Evolutionary conservation across 1,140 invertebrate genomes (phyloP).

Genomic region (Cydia fagiglandana): DNA sequence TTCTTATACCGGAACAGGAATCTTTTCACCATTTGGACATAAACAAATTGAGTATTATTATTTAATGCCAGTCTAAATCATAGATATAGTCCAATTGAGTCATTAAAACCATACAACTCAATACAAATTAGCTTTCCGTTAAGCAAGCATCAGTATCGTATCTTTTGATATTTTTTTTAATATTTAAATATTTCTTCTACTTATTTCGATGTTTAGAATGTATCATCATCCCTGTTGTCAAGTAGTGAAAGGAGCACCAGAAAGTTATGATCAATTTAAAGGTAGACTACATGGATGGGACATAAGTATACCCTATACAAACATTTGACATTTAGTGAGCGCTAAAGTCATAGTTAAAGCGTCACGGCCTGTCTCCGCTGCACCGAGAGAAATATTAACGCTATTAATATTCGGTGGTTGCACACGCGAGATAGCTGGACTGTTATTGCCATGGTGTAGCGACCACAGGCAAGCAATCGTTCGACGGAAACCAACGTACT

Average conservation of each 20-base stretch:
- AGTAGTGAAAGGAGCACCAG: neutral
- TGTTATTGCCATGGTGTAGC: neutral
- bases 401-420: slow-evolving; percentile 71
- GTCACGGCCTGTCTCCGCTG: slow-evolving; percentile 61
- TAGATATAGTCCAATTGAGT: too few relatives aligned
- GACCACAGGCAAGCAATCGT: neutral
- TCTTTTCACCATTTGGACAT: too few relatives aligned
- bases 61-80: too few relatives aligned
- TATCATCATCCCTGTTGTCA: neutral
- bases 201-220: neutral
- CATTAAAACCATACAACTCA: too few relatives aligned
- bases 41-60: too few relatives aligned
- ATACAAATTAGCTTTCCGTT: too few relatives aligned
- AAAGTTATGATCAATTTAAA: neutral
- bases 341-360: slow-evolving; percentile 46
- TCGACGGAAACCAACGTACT: neutral
- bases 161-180: neutral
- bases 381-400: slow-evolving; percentile 66
- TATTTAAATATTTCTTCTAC: neutral
- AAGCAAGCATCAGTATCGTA: neutral
- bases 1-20: too few relatives aligned
- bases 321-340: slow-evolving; percentile 35
- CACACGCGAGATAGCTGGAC: slow-evolving; percentile 62
- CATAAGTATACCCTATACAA: slow-evolving; percentile 10
- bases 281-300: neutral